Evolutionary conservation across 2,797 vertebrate species (phyloP).

Genomic region (Sebastes hubbsi): DNA sequence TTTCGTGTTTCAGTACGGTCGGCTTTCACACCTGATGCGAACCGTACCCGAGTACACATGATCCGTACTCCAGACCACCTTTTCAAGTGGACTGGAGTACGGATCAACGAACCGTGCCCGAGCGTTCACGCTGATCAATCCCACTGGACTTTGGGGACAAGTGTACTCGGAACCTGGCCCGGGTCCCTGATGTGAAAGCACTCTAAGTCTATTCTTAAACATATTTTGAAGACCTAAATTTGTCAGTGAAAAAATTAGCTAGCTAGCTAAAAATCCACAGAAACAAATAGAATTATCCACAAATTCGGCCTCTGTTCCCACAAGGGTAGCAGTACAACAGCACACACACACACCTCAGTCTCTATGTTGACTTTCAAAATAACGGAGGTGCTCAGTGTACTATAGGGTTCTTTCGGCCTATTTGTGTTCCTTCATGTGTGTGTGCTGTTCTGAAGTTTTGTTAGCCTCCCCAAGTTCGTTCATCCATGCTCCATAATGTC

Average conservation of each 20-base stretch:
- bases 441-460: not conserved
- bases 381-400: not conserved
- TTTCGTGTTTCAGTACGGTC: too few relatives aligned
- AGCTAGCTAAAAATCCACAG: not conserved
- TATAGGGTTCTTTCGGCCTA: not conserved
- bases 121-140: too few relatives aligned
- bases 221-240: not conserved
- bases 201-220: not conserved
- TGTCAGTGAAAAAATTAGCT: not conserved
- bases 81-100: too few relatives aligned
- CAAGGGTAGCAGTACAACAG: not conserved
- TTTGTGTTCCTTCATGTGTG: not conserved
- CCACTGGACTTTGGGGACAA: too few relatives aligned
- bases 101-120: too few relatives aligned
- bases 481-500: not conserved
- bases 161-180: too few relatives aligned
- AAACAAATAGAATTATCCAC: not conserved
- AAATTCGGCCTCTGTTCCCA: not conserved
- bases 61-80: too few relatives aligned
- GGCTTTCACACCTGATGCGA: too few relatives aligned
- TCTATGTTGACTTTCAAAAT: not conserved
- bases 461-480: not conserved
- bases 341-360: not conserved
- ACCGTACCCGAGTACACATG: too few relatives aligned
- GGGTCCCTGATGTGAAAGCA: too few relatives aligned